Conservation (phyloP, 2,113 vertebrate genomes). For the Fregetta grallaria region DNA sequence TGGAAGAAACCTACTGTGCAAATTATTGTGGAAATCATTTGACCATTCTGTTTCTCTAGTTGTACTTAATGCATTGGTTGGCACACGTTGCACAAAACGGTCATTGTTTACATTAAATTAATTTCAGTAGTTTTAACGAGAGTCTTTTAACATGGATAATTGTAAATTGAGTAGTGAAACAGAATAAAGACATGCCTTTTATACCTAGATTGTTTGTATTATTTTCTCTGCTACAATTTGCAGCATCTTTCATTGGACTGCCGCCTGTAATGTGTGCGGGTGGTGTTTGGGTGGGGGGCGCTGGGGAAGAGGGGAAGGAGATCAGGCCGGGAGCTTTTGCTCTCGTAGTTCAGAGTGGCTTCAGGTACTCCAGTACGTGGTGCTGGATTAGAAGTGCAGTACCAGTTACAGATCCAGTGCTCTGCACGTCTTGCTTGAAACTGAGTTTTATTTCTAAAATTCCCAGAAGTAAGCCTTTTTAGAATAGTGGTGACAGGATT, state of each 20-base stretch:
- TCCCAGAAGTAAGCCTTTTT: not conserved
- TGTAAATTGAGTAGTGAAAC: not conserved
- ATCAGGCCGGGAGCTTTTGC: not conserved
- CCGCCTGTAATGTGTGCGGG: rapidly evolving
- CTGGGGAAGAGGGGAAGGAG: no score
- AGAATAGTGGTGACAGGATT: not conserved
- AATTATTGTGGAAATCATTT: not conserved
- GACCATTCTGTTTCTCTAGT: not conserved
- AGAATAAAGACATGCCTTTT: conserved; percentile 45
- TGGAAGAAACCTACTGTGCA: not conserved
- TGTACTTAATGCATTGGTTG: not conserved
- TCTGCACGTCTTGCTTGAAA: not conserved
- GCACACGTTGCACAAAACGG: not conserved
- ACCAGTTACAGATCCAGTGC: no score
- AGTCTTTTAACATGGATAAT: not conserved
- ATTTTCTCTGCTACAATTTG: not conserved
- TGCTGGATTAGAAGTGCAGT: not conserved
- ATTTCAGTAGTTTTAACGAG: not conserved
- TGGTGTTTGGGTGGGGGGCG: not conserved
- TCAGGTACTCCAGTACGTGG: not conserved
- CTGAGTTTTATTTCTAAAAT: not conserved
- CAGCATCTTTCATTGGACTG: not conserved
- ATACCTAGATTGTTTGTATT: not conserved
- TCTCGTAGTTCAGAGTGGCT: not conserved
- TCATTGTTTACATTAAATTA: conserved; percentile 56